Evolutionary conservation across 2,113 vertebrate species (phyloP).

Genomic region (Acrocephalus arundinaceus): DNA sequence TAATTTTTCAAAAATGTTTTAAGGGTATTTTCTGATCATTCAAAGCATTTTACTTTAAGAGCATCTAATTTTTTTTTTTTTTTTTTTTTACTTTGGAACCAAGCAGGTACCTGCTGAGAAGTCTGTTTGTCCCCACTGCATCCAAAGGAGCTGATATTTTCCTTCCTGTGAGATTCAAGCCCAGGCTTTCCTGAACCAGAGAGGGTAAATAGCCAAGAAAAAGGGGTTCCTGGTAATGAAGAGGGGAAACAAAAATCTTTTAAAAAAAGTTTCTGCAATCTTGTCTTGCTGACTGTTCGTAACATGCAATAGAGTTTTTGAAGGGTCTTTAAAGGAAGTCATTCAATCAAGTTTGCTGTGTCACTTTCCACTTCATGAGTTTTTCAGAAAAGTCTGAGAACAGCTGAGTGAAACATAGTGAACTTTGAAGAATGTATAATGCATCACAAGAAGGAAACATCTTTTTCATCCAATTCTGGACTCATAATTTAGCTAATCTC

Average conservation of each 20-base stretch:
- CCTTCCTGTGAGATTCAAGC: background rate
- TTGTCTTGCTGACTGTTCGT: background rate
- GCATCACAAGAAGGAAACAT: background rate
- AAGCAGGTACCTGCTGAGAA: background rate
- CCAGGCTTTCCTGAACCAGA: background rate
- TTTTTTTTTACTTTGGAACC: background rate
- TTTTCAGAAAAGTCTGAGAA: slow-evolving; percentile 26
- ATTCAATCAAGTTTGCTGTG: background rate
- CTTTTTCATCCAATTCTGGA: background rate
- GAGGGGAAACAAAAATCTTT: background rate
- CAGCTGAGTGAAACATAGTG: background rate
- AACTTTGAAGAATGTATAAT: background rate
- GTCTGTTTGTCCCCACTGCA: background rate
- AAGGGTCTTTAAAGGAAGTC: background rate
- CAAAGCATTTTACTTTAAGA: background rate
- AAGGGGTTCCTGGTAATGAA: background rate
- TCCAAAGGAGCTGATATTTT: background rate
- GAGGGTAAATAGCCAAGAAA: background rate
- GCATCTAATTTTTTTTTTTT: background rate
- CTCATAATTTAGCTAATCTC: background rate
- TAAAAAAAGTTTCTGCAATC: background rate
- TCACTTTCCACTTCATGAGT: background rate
- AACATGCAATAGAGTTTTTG: background rate
- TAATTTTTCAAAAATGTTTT: background rate
- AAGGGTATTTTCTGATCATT: background rate